A percentile compares a stretch with the other conserved stretches of the same genome.
phyloP scores from a whole-genome alignment of 2,888 invertebrate species.

The Dolichopus griseipennis region DNA sequence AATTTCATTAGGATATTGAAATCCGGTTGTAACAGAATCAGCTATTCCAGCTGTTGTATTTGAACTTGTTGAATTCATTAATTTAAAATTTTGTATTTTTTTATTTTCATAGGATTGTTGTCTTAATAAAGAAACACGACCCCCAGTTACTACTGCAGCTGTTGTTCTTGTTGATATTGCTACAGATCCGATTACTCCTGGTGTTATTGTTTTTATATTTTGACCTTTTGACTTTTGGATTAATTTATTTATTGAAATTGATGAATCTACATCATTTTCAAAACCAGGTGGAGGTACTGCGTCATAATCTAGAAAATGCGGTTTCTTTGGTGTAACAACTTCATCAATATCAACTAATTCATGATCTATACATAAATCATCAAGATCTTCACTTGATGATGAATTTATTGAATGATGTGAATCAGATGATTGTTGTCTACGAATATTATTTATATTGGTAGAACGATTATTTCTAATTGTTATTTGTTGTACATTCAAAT shows the following conservation, averaged over 20 bases:
- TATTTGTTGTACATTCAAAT: neutral
- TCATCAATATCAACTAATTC: constrained; percentile 31
- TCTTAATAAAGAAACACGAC: neutral
- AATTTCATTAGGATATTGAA: constrained; percentile 10
- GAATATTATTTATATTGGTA: neutral
- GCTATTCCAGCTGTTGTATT: neutral
- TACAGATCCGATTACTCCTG: neutral
- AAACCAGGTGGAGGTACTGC: constrained; percentile 50
- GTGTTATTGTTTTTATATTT: neutral
- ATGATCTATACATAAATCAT: constrained; percentile 23
- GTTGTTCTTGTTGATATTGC: neutral
- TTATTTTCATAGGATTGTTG: neutral
- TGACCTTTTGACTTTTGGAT: constrained; percentile 8
- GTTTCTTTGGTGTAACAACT: constrained; percentile 43
- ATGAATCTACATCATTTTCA: constrained; percentile 30
- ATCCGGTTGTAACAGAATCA: constrained; percentile 5
- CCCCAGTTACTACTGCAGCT: neutral
- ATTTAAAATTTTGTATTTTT: neutral
- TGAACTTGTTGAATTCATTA: neutral
- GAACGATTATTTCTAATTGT: neutral
- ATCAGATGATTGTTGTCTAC: constrained; percentile 7
- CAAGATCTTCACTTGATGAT: constrained; percentile 24
- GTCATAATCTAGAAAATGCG: constrained; percentile 56
- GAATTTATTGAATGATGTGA: constrained; percentile 19
- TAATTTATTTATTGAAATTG: constrained; percentile 21